Percentiles rank a stretch among this genome's conserved stretches.
phyloP scores from a whole-genome alignment of 2,888 invertebrate species.

The Ochropleura leucogaster region DNA sequence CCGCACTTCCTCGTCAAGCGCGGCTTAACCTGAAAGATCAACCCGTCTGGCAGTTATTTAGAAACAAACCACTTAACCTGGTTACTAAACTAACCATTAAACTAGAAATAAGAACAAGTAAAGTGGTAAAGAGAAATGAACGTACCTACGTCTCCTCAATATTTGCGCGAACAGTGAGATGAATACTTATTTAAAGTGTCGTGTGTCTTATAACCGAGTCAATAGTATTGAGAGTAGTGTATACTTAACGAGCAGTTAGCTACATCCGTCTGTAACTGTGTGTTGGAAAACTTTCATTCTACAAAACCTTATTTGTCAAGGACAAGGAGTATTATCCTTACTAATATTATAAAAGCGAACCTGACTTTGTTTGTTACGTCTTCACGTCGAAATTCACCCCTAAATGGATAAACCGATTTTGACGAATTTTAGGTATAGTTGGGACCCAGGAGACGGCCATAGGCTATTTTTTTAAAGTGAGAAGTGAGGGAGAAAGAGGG shows the following conservation, averaged over 20 bases:
- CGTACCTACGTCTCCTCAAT: conserved; percentile 6
- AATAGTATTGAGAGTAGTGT: conserved; percentile 3
- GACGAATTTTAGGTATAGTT: too few species aligned
- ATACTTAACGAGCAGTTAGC: neutral
- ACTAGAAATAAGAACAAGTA: neutral
- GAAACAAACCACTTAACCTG: neutral
- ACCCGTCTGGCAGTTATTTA: neutral
- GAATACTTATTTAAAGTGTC: conserved; percentile 17
- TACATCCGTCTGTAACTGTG: conserved; percentile 25
- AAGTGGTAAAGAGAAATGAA: conserved; percentile 12
- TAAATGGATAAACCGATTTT: too few species aligned
- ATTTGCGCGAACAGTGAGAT: conserved; percentile 13
- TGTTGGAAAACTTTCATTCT: conserved; percentile 11
- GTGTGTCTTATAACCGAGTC: conserved; percentile 14
- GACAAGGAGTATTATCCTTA: neutral
- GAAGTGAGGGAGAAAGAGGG: too few species aligned
- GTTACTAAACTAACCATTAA: neutral
- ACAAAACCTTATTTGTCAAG: neutral
- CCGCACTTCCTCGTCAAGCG: neutral
- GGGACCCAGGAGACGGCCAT: too few species aligned
- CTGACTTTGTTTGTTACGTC: too few species aligned
- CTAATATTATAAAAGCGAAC: too few species aligned
- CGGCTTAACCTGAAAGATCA: neutral
- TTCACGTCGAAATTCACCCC: too few species aligned
- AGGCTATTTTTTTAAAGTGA: too few species aligned